A percentile compares a stretch with the other conserved stretches of the same genome.
These are phyloP conservation scores for Eurosta solidaginis DNA, from an alignment of 1,140 invertebrate species.

Conservation along the genomic window DNA sequence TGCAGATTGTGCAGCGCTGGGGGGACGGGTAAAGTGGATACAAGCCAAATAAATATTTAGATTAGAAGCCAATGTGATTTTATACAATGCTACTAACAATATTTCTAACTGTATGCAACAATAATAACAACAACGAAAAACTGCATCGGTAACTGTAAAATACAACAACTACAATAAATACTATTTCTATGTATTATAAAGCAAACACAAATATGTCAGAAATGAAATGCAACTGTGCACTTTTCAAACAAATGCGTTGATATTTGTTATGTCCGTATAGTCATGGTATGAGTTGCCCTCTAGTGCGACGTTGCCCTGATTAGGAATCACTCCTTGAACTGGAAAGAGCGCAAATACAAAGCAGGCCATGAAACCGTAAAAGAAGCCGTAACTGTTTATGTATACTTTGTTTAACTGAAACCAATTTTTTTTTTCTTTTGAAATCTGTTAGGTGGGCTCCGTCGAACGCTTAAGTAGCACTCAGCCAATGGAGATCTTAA, in stretches of 20 bases:
- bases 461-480: no score
- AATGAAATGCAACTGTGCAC: conserved; percentile 27
- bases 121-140: neutral
- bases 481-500: no score
- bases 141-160: no score
- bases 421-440: no score
- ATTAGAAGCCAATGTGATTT: neutral
- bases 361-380: no score
- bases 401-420: no score
- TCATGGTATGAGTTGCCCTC: no score
- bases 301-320: neutral
- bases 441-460: no score
- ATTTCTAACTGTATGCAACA: neutral
- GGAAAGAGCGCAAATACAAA: no score
- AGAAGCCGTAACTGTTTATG: no score
- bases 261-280: conserved; percentile 21
- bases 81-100: neutral
- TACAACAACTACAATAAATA: neutral
- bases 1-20: neutral
- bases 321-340: neutral
- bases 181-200: no score
- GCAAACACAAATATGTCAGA: conserved; percentile 23
- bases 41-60: conserved; percentile 4
- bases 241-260: conserved; percentile 11
- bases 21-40: neutral